phyloP scores from a whole-genome alignment of 2,797 vertebrate species.

The Sternotherus odoratus region DNA sequence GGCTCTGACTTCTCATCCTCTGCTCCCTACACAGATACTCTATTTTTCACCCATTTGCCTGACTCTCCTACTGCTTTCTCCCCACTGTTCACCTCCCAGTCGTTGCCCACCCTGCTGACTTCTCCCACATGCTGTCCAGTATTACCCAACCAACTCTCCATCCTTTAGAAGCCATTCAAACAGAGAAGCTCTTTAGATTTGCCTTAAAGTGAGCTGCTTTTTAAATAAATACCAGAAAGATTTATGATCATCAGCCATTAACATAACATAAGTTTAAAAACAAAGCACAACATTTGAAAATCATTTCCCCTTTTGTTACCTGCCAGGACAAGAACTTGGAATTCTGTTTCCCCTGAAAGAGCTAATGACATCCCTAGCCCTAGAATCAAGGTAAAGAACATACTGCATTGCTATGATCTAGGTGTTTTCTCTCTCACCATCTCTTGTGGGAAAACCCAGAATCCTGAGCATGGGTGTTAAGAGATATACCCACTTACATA shows the following conservation, averaged over 20 bases:
- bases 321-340: rapidly evolving
- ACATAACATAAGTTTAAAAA: not conserved
- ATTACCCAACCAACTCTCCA: not conserved
- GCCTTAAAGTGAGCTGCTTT: not conserved
- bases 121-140: not conserved
- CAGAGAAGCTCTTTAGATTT: not conserved
- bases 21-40: not conserved
- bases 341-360: not conserved
- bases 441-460: not conserved
- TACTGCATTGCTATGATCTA: not conserved
- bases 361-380: not conserved
- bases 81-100: not conserved
- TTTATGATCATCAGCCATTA: not conserved
- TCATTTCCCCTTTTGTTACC: not conserved
- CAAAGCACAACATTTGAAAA: not conserved
- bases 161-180: not conserved
- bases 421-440: not conserved
- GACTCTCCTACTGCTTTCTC: not conserved
- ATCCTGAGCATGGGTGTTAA: not conserved
- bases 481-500: not conserved
- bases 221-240: not conserved
- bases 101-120: not conserved
- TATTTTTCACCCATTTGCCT: not conserved
- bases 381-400: not conserved
- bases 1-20: not conserved